A percentile compares a stretch with the other conserved stretches of the same genome.
phyloP scores from a whole-genome alignment of 1,140 invertebrate genomes.

The Paraescarpia echinospica region DNA sequence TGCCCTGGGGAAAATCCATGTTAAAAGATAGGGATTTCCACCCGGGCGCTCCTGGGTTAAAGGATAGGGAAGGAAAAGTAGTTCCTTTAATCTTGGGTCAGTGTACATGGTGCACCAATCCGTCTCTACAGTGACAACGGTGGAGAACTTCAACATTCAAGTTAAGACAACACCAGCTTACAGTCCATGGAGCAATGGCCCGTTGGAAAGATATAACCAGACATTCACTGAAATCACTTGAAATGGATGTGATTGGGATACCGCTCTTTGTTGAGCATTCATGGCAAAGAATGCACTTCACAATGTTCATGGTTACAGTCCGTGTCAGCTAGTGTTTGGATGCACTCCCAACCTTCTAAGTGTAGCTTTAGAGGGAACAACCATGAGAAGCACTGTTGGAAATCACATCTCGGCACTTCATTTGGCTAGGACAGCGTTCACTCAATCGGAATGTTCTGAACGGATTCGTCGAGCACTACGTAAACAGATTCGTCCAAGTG shows the following conservation, averaged over 20 bases:
- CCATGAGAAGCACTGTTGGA: slow-evolving; percentile 20
- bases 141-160: slow-evolving; percentile 34
- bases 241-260: slow-evolving; percentile 25
- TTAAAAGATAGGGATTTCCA: no score
- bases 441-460: slow-evolving; percentile 32
- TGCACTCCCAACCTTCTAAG: slow-evolving; percentile 29
- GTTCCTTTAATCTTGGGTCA: no score
- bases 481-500: slow-evolving; percentile 24
- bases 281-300: not conserved
- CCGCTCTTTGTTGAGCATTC: slow-evolving; percentile 6
- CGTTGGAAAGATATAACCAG: slow-evolving; percentile 32
- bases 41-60: no score
- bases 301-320: no score
- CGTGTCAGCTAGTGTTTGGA: slow-evolving; percentile 29
- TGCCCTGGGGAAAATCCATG: no score
- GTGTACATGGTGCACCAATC: no score
- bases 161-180: slow-evolving; percentile 33
- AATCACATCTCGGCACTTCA: no score
- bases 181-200: slow-evolving; percentile 34
- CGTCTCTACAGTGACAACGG: no score
- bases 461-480: slow-evolving; percentile 31
- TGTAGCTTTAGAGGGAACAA: slow-evolving; percentile 27
- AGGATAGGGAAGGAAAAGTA: no score
- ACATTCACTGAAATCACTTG: slow-evolving; percentile 31
- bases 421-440: slow-evolving; percentile 29